Conservation (phyloP, 2,888 invertebrate genomes). For the Lasioglossum pauxillum region DNA sequence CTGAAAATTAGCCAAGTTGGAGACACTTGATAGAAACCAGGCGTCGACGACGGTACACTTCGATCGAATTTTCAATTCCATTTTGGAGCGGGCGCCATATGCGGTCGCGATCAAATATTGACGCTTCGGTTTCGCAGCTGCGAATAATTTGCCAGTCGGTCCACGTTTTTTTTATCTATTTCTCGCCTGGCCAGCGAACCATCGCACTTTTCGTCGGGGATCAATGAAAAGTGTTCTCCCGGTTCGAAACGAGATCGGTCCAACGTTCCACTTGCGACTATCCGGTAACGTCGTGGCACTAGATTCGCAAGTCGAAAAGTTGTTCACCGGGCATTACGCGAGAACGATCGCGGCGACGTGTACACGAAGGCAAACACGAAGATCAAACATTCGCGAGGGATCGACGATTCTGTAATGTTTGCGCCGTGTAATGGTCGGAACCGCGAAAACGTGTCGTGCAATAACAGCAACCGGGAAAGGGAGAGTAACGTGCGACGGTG, state of each 20-base stretch:
- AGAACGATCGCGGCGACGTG: background rate
- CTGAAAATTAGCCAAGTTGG: background rate
- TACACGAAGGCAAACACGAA: background rate
- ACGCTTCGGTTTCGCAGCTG: conserved; percentile 63
- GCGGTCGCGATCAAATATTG: conserved; percentile 55
- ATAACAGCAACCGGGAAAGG: background rate
- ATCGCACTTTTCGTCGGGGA: conserved; percentile 24
- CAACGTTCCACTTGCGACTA: too few relatives aligned
- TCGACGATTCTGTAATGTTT: conserved; percentile 3
- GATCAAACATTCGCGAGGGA: conserved; percentile 9
- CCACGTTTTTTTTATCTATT: conserved; percentile 26
- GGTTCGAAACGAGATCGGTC: too few relatives aligned
- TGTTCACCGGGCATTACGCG: background rate
- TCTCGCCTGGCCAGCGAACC: conserved; percentile 27
- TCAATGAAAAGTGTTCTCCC: background rate
- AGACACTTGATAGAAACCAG: background rate
- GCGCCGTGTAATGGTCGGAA: conserved; percentile 1
- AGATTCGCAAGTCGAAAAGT: background rate
- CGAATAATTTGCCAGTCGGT: conserved; percentile 52
- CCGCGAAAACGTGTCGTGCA: conserved; percentile 8
- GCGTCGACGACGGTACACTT: background rate
- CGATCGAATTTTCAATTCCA: conserved; percentile 41
- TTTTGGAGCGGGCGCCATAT: conserved; percentile 41
- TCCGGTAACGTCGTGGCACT: background rate
- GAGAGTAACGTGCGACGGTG: background rate